Percentiles rank a stretch among this genome's conserved stretches.
phyloP scores from a whole-genome alignment of 1,140 invertebrate species.

The Bathynomus jamesi region DNA sequence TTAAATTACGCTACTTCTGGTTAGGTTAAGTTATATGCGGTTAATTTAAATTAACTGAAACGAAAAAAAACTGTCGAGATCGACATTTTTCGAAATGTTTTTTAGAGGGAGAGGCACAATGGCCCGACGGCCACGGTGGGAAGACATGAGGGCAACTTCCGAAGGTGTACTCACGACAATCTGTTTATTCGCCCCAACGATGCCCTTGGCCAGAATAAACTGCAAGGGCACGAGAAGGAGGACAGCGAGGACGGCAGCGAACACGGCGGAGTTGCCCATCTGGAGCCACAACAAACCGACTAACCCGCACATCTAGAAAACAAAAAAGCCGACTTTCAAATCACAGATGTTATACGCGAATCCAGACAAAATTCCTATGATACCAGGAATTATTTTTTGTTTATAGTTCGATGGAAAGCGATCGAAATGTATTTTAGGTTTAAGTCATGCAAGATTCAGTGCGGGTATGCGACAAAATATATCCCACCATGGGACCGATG shows the following conservation, averaged over 20 bases:
- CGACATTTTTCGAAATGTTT: too few species aligned
- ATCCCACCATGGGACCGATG: too few species aligned
- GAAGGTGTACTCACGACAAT: constrained; percentile 51
- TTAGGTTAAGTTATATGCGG: too few species aligned
- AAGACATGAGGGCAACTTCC: not conserved
- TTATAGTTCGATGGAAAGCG: too few species aligned
- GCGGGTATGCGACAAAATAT: too few species aligned
- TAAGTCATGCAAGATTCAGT: not conserved
- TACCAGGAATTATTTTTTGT: not conserved
- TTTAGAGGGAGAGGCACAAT: too few species aligned
- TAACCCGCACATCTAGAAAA: constrained; percentile 58
- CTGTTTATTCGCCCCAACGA: constrained; percentile 59
- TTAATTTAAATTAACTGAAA: too few species aligned
- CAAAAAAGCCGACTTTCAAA: too few species aligned
- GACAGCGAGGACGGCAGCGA: constrained; percentile 62
- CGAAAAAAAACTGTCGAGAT: too few species aligned
- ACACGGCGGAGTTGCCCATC: constrained; percentile 66
- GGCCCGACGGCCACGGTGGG: too few species aligned
- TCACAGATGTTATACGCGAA: too few species aligned
- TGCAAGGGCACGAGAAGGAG: constrained; percentile 61
- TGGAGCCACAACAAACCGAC: constrained; percentile 66
- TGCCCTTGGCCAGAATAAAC: constrained; percentile 60
- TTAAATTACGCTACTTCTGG: too few species aligned
- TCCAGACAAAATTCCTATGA: not conserved
- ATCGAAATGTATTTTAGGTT: not conserved